Base-by-base conservation (phyloP, 1,140 invertebrate species). In the Apolygus lucorum region DNA sequence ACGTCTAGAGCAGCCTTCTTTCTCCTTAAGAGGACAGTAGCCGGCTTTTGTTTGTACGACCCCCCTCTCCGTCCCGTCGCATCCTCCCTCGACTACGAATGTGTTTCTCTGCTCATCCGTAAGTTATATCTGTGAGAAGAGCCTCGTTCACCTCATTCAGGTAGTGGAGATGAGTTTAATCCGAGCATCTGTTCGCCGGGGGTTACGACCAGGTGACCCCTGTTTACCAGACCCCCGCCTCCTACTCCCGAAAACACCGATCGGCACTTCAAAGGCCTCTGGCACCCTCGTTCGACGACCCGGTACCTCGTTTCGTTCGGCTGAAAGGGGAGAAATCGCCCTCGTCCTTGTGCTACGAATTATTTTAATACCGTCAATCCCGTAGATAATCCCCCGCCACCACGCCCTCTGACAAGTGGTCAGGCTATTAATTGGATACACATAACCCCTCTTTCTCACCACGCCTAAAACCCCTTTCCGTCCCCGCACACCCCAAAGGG, bases 121-220 rank as follows among this genome's bases (percentile, higher is more conserved):
- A 59, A 59, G 54, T 59, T 59, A 59, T 59, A 59, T 59, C 54
- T 59, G 54, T 59, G 54, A 59, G 54, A 59, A 59, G 54, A 59
- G 54, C 2, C 8, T 24, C 54, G 54, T 8, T 4, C 2, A 14
- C 54, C 4, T 24, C 54, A 24, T 59, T 59, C 54, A 59, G 54
- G 54, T 59, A 59, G 34, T 42, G 34, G 54, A 59, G 54, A 59
- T 59, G 54, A 59, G 54, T 59, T 59, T 59, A 59, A 59, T 59
- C 54, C 54, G 54, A 59, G 54, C 54, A 59, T 59, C 54, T 59
- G 54, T 59, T 59, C 54, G 2, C 54, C 54, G 22, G 22, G 54
- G 54, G 22, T 59, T 22, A 11, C 8, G 54, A 21, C 54, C 54
- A 59, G 54, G 54, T 59, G 54, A 59, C 54, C 54, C 22, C 54